Percentiles rank a stretch among this genome's conserved stretches.
phyloP scores from a whole-genome alignment of 2,888 invertebrate genomes.

The Clistopyga incitator region DNA sequence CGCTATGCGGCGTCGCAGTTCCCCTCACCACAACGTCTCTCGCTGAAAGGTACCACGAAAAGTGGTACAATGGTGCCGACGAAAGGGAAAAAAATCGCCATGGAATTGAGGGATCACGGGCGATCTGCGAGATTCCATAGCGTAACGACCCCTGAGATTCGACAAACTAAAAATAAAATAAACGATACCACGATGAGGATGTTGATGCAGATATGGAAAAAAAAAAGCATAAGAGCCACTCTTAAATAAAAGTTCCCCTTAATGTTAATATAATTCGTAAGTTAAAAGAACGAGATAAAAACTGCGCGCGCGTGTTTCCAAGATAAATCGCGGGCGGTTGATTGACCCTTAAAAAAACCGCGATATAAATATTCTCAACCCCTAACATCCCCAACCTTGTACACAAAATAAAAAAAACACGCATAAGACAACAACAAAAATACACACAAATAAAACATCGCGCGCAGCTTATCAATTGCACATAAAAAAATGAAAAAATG shows the following conservation, averaged over 20 bases:
- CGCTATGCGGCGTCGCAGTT: conserved; percentile 30
- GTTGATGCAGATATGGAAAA: conserved; percentile 20
- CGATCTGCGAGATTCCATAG: conserved; percentile 56
- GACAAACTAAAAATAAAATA: conserved; percentile 74
- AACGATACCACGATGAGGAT: conserved; percentile 49
- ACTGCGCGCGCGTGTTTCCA: conserved; percentile 56
- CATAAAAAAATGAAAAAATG: conserved; percentile 53
- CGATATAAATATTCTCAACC: conserved; percentile 60
- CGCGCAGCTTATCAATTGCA: conserved; percentile 81
- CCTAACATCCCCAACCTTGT: conserved; percentile 48
- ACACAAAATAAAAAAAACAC: conserved; percentile 44
- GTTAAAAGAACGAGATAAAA: conserved; percentile 57
- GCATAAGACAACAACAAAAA: conserved; percentile 35
- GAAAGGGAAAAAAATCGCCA: conserved; percentile 54
- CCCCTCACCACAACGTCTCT: conserved; percentile 33
- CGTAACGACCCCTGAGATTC: conserved; percentile 71
- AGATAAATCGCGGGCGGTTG: conserved; percentile 66
- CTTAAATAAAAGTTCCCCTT: conserved; percentile 78
- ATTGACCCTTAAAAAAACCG: conserved; percentile 48
- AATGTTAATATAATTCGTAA: conserved; percentile 74
- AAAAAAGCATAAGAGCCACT: conserved; percentile 69
- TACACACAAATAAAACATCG: conserved; percentile 69
- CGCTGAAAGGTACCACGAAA: conserved; percentile 75
- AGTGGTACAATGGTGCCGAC: conserved; percentile 77
- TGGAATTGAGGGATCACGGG: conserved; percentile 60